These are phyloP conservation scores for Drosophila trapezifrons DNA, from an alignment of 1,140 invertebrate genomes.

Conservation along the genomic window DNA sequence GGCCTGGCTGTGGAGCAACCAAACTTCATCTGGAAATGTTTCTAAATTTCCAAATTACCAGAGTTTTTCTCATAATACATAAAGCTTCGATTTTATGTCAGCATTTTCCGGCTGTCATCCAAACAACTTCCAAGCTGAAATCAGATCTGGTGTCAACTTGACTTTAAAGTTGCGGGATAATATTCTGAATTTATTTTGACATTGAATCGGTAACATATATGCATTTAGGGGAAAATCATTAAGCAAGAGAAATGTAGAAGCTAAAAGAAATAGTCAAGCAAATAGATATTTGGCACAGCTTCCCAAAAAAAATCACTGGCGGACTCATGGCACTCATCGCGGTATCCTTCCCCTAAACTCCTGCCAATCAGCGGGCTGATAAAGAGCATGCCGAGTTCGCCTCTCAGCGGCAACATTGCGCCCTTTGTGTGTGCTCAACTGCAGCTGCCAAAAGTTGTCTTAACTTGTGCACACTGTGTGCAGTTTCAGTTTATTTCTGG, in stretches of 20 bases:
- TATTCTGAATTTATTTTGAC: neutral
- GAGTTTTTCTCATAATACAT: neutral
- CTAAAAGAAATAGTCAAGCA: neutral
- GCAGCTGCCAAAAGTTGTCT: slow-evolving; percentile 68
- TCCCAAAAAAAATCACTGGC: neutral
- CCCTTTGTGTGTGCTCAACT: slow-evolving; percentile 51
- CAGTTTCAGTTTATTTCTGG: slow-evolving; percentile 78
- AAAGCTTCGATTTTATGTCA: slow-evolving; percentile 4
- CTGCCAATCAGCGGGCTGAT: slow-evolving; percentile 9
- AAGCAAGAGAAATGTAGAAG: neutral
- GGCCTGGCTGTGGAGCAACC: neutral
- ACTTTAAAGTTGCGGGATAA: neutral
- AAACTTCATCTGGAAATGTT: neutral
- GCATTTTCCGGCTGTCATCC: neutral
- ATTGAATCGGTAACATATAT: neutral
- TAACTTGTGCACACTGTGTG: slow-evolving; percentile 67
- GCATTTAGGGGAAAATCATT: too few relatives aligned
- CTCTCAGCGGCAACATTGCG: slow-evolving; percentile 5
- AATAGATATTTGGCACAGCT: neutral
- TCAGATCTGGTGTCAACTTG: neutral
- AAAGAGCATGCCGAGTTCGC: slow-evolving; percentile 42
- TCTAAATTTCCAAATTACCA: neutral
- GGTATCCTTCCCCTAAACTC: neutral
- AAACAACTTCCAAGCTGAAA: slow-evolving; percentile 1
- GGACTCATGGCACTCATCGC: neutral